Conservation (phyloP, 30 jellyfish, hydroid and myxozoan genomes). For the Pelagia noctiluca region DNA sequence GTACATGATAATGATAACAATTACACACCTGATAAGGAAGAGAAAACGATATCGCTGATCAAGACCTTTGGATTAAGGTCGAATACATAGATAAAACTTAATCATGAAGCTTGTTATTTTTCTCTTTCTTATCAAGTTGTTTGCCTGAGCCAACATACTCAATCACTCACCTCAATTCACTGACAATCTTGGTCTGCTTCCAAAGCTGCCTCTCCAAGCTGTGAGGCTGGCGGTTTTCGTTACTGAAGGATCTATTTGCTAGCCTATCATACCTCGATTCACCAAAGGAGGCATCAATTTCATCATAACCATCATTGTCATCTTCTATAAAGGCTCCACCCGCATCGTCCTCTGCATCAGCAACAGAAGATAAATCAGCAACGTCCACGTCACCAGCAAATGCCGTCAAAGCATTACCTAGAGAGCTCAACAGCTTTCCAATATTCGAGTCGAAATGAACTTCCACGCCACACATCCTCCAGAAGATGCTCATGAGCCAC, state of each 20-base stretch:
- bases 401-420: slow-evolving; percentile 90
- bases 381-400: slow-evolving; percentile 89
- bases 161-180: slow-evolving; percentile 73
- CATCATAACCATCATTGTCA: slow-evolving; percentile 61
- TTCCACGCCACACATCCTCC: slow-evolving; percentile 97
- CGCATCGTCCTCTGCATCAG: slow-evolving; percentile 78
- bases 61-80: too few species aligned
- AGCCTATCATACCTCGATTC: slow-evolving; percentile 19
- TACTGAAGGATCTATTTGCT: not conserved
- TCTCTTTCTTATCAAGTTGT: too few species aligned
- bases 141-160: too few species aligned
- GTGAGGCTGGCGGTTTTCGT: slow-evolving; percentile 15
- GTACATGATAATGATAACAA: too few species aligned
- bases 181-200: slow-evolving; percentile 85
- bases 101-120: too few species aligned
- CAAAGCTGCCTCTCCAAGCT: slow-evolving; percentile 84
- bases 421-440: slow-evolving; percentile 81
- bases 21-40: too few species aligned
- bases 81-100: not conserved
- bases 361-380: slow-evolving; percentile 94
- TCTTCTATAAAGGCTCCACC: slow-evolving; percentile 48
- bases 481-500: slow-evolving; percentile 89
- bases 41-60: too few species aligned
- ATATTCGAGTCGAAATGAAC: slow-evolving; percentile 85
- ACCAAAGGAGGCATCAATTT: slow-evolving; percentile 41